Base-by-base conservation (phyloP, 2,797 vertebrate genomes). In the Scolopax bukidnonensis region DNA sequence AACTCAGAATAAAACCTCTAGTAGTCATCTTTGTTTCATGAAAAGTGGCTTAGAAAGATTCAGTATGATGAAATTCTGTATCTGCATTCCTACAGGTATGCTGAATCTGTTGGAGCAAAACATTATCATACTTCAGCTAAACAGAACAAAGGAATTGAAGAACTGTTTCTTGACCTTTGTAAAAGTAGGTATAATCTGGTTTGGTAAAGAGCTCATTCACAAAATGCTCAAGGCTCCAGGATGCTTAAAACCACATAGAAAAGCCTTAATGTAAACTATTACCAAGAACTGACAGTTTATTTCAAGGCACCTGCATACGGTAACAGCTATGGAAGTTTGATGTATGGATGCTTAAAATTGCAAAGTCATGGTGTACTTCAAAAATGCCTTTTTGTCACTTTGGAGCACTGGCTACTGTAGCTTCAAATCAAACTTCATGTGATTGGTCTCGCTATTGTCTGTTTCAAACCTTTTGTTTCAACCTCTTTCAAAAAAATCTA, bases 61-160 rank as follows among this genome's bases (percentile, higher is more conserved):
- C 48, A 56, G 15, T 77, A 78, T 25, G 88, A 0, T 71, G 57
- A 60, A 84, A 33, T 57, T 91, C 18, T 40, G 6, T 85, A 47
- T 91, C 53, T 96, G 71, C 38, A 51, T 56, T 97, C 60, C 83
- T 95, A 56, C 84, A 99, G 99, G 96, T 99, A 99, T 70, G 98
- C 99, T 50, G 99, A 99, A 97, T 99, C 99, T 51, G 99, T 99
- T 87, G 99, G 99, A 93, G 99, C 99, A 97, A 99, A 98, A 98
- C 99, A 99, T 98, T 99, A 99, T 97, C 99, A 99, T 97, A 99
- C 99, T 16, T 99, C 99, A 85, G 99, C 99, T 97, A 99, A 99
- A 98, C 97, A 99, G 97, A 99, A 99, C 97, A 99, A 99, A 98
- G 99, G 99, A 98, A 99, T 99, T 73, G 99, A 99, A 97, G 99